Base-by-base conservation (phyloP, 2,113 vertebrate species). In the Psettodes erumei region DNA sequence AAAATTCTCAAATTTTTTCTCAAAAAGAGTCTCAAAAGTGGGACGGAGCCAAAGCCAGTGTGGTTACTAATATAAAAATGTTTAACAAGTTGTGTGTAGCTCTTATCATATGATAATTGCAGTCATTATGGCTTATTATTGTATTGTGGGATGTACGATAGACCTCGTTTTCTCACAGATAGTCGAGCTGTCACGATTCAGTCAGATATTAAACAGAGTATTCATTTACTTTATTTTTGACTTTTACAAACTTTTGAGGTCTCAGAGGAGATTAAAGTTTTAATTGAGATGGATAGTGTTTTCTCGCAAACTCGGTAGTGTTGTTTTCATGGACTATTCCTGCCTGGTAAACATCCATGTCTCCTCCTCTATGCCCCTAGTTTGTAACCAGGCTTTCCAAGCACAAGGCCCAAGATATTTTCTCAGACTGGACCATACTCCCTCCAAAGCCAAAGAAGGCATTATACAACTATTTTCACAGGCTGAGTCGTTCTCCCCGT, bases 301-400 rank as follows among this genome's bases (percentile, higher is more conserved):
- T 37, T 40, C 3, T 21, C 64, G 59, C n/a, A 30, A n/a, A 21
- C 43, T 60, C 15, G 3, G 21, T 8, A 37, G 51, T 2, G 8
- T 25, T 56, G 50, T 73, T 82, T 61, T 54, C 13, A 47, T 40
- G 1, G 38, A 19, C 19, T 77, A 43, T 13, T 8, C 40, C 59
- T 19, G n/a, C 11, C 66, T 56, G 40, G n/a, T 25, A 27, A 63
- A 60, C 27, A 32, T 38, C 13, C 43, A 16, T 1, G 16, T 62
- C 13, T 71, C 69, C 30, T 60, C 23, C 30, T 54, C 21, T 3
- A 2, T 53, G 12, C 4, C 8, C 30, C 27, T n/a, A 8, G 40
- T 45, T 63, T 45, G 40, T 42, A 25, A 61, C 12, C 51, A 32
- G 11, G 2, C 23, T 61, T 43, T 43, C 16, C 37, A 28, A 43